A percentile compares a stretch with the other conserved stretches of the same genome.
These are phyloP conservation scores for Bovichtus diacanthus DNA, from an alignment of 2,797 vertebrate species.

Conservation along the genomic window DNA sequence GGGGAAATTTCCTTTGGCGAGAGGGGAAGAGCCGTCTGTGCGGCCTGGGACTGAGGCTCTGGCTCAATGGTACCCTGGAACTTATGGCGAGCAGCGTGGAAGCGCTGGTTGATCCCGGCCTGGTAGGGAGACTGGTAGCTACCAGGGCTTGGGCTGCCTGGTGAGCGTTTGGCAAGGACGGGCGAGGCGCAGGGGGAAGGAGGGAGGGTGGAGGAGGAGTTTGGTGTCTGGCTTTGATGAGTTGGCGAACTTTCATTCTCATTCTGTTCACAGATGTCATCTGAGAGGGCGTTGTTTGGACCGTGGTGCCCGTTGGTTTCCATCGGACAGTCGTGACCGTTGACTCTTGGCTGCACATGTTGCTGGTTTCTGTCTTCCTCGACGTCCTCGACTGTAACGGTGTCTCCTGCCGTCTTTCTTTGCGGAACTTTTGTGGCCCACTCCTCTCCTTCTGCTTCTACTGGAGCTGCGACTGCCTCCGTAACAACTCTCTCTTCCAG, in stretches of 20 bases:
- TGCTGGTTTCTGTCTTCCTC: constrained; percentile 53
- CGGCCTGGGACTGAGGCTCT: constrained; percentile 86
- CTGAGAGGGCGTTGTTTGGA: constrained; percentile 38
- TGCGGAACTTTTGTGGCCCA: constrained; percentile 47
- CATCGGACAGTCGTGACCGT: constrained; percentile 62
- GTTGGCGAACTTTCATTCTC: constrained; percentile 47
- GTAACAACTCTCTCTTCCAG: constrained; percentile 76
- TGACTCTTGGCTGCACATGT: constrained; percentile 44
- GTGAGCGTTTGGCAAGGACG: constrained; percentile 82
- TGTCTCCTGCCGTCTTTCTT: constrained; percentile 36
- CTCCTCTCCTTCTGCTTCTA: constrained; percentile 47
- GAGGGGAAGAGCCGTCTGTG: constrained; percentile 76
- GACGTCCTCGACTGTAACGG: constrained; percentile 73
- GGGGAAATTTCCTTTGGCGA: constrained; percentile 66
- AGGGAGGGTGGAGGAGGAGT: constrained; percentile 84
- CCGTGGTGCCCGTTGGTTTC: constrained; percentile 59
- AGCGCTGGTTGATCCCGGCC: constrained; percentile 95
- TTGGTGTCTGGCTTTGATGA: constrained; percentile 63
- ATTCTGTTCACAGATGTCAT: constrained; percentile 50
- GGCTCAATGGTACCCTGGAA: constrained; percentile 92
- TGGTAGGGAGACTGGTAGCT: constrained; percentile 95
- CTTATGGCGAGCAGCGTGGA: constrained; percentile 95
- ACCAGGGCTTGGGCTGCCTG: constrained; percentile 77
- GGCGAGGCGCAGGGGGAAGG: constrained; percentile 90
- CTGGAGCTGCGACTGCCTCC: background rate